These are phyloP conservation scores for Orbicella faveolata DNA, from an alignment of 64 coral and sea anemone species.

Conservation along the genomic window DNA sequence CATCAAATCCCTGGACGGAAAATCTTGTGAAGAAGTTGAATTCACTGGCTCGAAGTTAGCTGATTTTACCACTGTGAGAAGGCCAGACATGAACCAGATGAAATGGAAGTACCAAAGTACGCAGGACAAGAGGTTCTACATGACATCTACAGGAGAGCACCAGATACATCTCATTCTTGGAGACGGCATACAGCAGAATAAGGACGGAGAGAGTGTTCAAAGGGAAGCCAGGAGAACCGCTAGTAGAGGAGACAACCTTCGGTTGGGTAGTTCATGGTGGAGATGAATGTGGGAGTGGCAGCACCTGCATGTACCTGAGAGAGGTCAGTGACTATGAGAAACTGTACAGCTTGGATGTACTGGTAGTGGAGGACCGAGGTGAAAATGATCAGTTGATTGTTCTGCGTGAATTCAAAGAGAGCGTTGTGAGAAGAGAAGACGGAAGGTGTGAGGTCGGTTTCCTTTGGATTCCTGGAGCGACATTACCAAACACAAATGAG, in stretches of 20 bases:
- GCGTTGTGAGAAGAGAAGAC: neutral
- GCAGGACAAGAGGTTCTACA: slow-evolving; percentile 27
- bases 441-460: slow-evolving; percentile 29
- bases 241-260: slow-evolving; percentile 29
- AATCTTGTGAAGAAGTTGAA: slow-evolving; percentile 35
- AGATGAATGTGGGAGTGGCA: neutral
- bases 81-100: slow-evolving; percentile 21
- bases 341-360: slow-evolving; percentile 38
- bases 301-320: neutral
- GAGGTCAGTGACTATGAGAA: slow-evolving; percentile 19
- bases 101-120: slow-evolving; percentile 28
- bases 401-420: slow-evolving; percentile 24
- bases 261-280: slow-evolving; percentile 48
- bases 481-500: slow-evolving; percentile 36
- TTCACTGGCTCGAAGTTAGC: slow-evolving; percentile 31
- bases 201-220: slow-evolving; percentile 52
- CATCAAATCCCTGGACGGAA: slow-evolving; percentile 9
- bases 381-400: slow-evolving; percentile 27
- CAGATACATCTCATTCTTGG: slow-evolving; percentile 2
- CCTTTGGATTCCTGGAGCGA: slow-evolving; percentile 31
- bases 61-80: slow-evolving; percentile 41
- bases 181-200: slow-evolving; percentile 14
- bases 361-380: slow-evolving; percentile 17
- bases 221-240: slow-evolving; percentile 36
- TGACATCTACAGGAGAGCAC: neutral